These are phyloP conservation scores for Agonum fuliginosum DNA, from an alignment of 2,888 invertebrate genomes.

Conservation along the genomic window DNA sequence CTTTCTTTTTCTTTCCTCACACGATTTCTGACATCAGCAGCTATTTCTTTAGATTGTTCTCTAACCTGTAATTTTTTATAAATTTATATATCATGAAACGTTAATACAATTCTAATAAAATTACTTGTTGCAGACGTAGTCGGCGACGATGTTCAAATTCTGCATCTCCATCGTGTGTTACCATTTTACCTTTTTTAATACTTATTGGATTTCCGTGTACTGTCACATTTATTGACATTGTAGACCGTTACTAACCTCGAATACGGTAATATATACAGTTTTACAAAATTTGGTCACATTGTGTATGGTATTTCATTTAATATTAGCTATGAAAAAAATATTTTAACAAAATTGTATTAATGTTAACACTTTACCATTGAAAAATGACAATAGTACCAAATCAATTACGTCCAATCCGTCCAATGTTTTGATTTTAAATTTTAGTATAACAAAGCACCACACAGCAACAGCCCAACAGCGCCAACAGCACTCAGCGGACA, in stretches of 20 bases:
- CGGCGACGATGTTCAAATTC: conserved; percentile 76
- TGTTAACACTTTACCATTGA: neutral
- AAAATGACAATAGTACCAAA: neutral
- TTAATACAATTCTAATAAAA: neutral
- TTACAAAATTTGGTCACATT: conserved; percentile 6
- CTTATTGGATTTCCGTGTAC: conserved; percentile 76
- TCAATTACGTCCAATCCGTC: too few species aligned
- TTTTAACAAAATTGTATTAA: neutral
- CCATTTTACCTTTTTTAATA: conserved; percentile 73
- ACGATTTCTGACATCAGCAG: conserved; percentile 75
- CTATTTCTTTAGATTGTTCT: conserved; percentile 78
- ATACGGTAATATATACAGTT: neutral
- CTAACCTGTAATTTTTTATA: conserved; percentile 73
- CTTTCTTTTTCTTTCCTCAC: conserved; percentile 74
- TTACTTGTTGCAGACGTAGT: conserved; percentile 78
- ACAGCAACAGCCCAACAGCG: too few species aligned
- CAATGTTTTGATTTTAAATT: neutral
- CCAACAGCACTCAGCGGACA: too few species aligned
- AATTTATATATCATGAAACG: conserved; percentile 26
- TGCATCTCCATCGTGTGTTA: conserved; percentile 75
- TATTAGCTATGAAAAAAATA: conserved; percentile 6
- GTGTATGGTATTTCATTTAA: neutral
- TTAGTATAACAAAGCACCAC: neutral
- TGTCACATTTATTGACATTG: conserved; percentile 79
- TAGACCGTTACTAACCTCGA: conserved; percentile 64